Percentiles rank a stretch among this genome's conserved stretches.
These are phyloP conservation scores for Hippocampus kuda DNA, from an alignment of 2,797 vertebrate species.

Conservation along the genomic window DNA sequence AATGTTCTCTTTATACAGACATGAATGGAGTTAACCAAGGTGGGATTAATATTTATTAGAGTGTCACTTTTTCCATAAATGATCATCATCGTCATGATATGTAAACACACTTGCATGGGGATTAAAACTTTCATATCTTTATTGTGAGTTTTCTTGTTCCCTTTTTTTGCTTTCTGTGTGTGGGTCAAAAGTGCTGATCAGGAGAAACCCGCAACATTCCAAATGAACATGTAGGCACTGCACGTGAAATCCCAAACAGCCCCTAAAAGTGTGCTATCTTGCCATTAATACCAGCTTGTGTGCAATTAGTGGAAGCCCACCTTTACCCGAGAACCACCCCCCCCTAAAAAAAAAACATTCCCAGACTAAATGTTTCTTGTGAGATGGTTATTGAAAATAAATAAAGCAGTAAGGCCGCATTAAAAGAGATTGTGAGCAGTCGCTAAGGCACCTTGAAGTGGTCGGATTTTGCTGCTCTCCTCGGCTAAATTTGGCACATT, in stretches of 20 bases:
- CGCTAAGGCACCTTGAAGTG: constrained; percentile 50
- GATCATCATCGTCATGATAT: constrained; percentile 36
- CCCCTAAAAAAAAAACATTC: constrained; percentile 35
- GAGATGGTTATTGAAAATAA: constrained; percentile 45
- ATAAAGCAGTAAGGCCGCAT: constrained; percentile 44
- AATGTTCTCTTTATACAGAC: constrained; percentile 59
- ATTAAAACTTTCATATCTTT: constrained; percentile 30
- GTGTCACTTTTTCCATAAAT: constrained; percentile 29
- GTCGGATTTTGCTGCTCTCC: constrained; percentile 34
- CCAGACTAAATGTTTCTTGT: constrained; percentile 10
- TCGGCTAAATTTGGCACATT: constrained; percentile 26
- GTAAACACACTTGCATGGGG: constrained; percentile 39
- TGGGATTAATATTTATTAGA: constrained; percentile 40
- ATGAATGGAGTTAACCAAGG: constrained; percentile 54
- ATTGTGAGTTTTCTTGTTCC: constrained; percentile 50
- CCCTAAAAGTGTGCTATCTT: constrained; percentile 39
- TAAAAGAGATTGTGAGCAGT: constrained; percentile 41
- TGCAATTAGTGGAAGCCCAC: constrained; percentile 39
- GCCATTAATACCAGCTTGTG: constrained; percentile 47
- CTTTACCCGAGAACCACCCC: constrained; percentile 11
- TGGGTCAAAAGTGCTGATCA: constrained; percentile 23
- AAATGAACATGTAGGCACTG: constrained; percentile 11
- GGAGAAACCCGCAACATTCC: neutral
- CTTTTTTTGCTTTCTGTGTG: constrained; percentile 44
- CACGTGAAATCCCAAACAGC: constrained; percentile 20